Percentiles rank a stretch among this genome's conserved stretches.
These are phyloP conservation scores for Ditula angustiorana DNA, from an alignment of 2,888 invertebrate genomes.

Conservation along the genomic window DNA sequence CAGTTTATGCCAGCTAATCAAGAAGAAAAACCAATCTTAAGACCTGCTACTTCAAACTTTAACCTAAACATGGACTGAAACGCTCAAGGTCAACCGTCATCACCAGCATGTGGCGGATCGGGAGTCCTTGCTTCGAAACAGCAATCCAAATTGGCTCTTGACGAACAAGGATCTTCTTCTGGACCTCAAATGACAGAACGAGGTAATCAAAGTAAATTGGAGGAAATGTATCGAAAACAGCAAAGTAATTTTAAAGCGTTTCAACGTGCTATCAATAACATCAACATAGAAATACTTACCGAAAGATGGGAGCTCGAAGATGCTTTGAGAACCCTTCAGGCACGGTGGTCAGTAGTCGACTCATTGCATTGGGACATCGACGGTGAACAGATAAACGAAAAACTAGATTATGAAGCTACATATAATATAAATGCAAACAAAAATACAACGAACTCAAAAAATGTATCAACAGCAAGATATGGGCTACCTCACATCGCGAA, in stretches of 20 bases:
- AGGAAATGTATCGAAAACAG: background rate
- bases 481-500: conserved; percentile 3
- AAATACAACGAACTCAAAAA: conserved; percentile 1
- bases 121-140: too few relatives aligned
- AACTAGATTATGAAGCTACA: conserved; percentile 30
- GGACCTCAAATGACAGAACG: background rate
- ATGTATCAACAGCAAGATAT: conserved; percentile 6
- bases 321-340: conserved; percentile 13
- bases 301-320: background rate
- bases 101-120: too few relatives aligned
- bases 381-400: conserved; percentile 20
- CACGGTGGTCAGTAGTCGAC: conserved; percentile 43
- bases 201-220: background rate
- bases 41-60: too few relatives aligned
- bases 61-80: background rate
- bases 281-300: background rate
- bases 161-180: too few relatives aligned
- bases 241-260: background rate
- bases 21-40: too few relatives aligned
- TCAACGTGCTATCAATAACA: background rate
- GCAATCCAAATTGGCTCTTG: too few relatives aligned
- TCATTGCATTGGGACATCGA: conserved; percentile 43
- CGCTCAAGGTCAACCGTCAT: background rate
- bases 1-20: too few relatives aligned
- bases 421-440: conserved; percentile 15